Percentiles rank a stretch among this genome's conserved stretches.
phyloP scores from a whole-genome alignment of 2,113 vertebrate species.

The Euleptes europaea region DNA sequence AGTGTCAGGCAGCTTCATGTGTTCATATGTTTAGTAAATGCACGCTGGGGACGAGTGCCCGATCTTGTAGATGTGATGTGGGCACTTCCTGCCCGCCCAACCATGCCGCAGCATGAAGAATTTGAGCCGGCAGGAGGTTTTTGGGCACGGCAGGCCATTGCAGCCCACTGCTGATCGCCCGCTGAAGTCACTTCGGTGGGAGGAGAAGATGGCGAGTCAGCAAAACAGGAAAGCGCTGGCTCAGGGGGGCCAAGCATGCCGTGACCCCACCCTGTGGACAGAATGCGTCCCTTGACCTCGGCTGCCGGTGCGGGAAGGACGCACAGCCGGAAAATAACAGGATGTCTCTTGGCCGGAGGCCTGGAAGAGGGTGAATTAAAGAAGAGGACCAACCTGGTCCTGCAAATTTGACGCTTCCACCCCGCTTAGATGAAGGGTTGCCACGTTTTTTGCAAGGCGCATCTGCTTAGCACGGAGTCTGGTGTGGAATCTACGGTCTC shows the following conservation, averaged over 20 bases:
- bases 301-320: not conserved
- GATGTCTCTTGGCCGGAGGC: slow-evolving; percentile 5
- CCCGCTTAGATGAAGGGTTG: not conserved
- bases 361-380: not conserved
- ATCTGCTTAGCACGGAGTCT: not conserved
- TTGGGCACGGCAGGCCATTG: not conserved
- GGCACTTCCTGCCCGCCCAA: no score
- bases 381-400: not conserved
- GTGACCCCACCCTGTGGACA: not conserved
- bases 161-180: not conserved
- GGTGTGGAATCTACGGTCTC: no score
- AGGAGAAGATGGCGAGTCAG: slow-evolving; percentile 6
- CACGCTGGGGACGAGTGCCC: no score
- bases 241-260: not conserved
- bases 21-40: no score
- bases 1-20: no score
- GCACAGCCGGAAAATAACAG: slow-evolving; percentile 31
- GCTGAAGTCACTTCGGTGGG: not conserved
- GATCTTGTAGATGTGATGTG: no score
- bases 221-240: slow-evolving; percentile 24
- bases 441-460: no score
- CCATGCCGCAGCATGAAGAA: no score
- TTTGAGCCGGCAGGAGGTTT: no score
- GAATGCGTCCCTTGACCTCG: slow-evolving; percentile 11
- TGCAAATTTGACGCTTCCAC: not conserved